Evolutionary conservation across 2,888 invertebrate genomes (phyloP), one percentile per base, ranked within the genome.

Genomic region (Lepidocyrtinus sp.): DNA sequence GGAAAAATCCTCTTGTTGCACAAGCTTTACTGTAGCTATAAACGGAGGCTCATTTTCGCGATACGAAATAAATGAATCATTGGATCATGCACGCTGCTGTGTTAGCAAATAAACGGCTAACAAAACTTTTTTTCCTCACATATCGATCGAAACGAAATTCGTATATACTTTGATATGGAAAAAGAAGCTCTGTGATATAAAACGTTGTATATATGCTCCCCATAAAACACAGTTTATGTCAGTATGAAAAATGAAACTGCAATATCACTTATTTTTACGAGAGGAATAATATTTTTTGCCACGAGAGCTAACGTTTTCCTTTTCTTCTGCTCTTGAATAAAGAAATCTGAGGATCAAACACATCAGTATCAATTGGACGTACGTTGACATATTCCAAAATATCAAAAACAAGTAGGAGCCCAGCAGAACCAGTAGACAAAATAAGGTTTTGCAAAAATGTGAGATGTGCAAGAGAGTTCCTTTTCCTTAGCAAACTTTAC

Each of bases 41-140:
- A n/a, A 50, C 50, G 17, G 50, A 50, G 50, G 17, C 50, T 50
- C 50, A 50, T 2, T 50, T 50, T 50, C 15, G 50, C n/a, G 50
- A 50, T 50, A 17, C 17, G 50, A 50, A n/a, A 50, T 50, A 50
- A 50, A 50, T 50, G 50, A 50, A 50, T 50, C 50, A 50, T 50
- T 12, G 50, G 50, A 50, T 50, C 50, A 50, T 50, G 50, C 17
- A n/a, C n/a, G 50, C n/a, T 50, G 15, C 50, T 50, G 17, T 12
- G 50, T 50, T n/a, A 2, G 15, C n/a, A 50, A 50, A 15, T 15
- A 50, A 50, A 50, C 15, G 50, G 50, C 50, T 12, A 50, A 17
- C 50, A 50, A 50, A 36, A 36, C 5, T 50, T 50, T 50, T 50
- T n/a, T n/a, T n/a, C n/a, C 50, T 50, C 50, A 50, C 50, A 50